Evolutionary conservation across 2,113 vertebrate species (phyloP).

Genomic region (Rattus rattus): DNA sequence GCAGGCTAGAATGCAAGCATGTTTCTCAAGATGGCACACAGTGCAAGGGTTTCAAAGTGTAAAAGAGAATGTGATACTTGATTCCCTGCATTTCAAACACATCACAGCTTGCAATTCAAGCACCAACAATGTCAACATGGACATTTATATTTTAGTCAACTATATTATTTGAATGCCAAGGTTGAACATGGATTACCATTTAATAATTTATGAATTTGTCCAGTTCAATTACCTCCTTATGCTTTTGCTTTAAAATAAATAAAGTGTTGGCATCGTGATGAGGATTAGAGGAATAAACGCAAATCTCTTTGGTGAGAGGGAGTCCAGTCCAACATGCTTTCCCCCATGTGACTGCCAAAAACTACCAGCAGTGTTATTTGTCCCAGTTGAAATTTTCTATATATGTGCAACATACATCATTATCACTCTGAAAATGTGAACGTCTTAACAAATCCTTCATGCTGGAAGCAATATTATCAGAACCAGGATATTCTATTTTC

Average conservation of each 20-base stretch:
- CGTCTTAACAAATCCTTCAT: background rate
- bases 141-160: background rate
- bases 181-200: background rate
- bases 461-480: conserved; percentile 15
- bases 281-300: background rate
- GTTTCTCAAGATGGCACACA: background rate
- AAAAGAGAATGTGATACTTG: background rate
- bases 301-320: background rate
- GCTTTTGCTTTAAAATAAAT: background rate
- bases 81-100: background rate
- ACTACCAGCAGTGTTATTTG: background rate
- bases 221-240: background rate
- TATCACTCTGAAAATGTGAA: background rate
- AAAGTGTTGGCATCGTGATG: background rate
- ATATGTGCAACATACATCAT: background rate
- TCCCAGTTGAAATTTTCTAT: background rate
- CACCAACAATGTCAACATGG: background rate
- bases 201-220: background rate
- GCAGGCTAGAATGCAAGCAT: background rate
- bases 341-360: background rate
- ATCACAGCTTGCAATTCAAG: background rate
- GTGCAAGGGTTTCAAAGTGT: background rate
- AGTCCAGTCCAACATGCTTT: rapidly evolving
- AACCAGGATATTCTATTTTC: background rate
- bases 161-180: background rate